Conservation (phyloP, 2,797 vertebrate genomes). For the Micrastur ruficollis region DNA sequence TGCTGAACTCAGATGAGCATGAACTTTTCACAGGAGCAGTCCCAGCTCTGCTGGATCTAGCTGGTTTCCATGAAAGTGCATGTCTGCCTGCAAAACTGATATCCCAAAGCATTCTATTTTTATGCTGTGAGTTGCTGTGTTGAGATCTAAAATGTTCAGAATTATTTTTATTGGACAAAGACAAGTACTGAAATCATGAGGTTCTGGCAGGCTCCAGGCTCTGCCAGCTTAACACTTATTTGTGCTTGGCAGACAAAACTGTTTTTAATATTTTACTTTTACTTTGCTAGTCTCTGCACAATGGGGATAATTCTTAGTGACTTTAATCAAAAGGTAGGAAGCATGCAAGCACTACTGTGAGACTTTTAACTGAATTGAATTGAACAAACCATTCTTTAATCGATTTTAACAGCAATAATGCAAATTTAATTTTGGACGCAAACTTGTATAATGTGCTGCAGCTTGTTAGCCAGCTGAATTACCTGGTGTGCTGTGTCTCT, state of each 20-base stretch:
- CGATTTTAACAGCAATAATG: background rate
- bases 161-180: conserved; percentile 46
- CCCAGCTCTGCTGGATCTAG: background rate
- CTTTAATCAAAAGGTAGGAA: conserved; percentile 6
- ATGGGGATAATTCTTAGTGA: background rate
- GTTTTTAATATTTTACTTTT: conserved; percentile 22
- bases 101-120: conserved; percentile 52
- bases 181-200: background rate
- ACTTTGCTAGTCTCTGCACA: background rate
- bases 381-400: background rate
- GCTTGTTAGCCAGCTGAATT: background rate
- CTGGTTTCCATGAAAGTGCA: background rate
- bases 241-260: background rate
- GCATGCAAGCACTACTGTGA: background rate
- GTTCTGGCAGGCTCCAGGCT: background rate
- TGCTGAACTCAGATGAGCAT: background rate
- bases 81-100: conserved; percentile 24
- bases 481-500: background rate
- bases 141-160: conserved; percentile 22
- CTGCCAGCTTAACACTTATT: conserved; percentile 24
- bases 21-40: background rate
- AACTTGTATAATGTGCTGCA: background rate
- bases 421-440: background rate
- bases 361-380: background rate
- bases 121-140: background rate